Evolutionary conservation across 2,888 invertebrate species (phyloP).

Genomic region (Rotaria magnacalcarata): DNA sequence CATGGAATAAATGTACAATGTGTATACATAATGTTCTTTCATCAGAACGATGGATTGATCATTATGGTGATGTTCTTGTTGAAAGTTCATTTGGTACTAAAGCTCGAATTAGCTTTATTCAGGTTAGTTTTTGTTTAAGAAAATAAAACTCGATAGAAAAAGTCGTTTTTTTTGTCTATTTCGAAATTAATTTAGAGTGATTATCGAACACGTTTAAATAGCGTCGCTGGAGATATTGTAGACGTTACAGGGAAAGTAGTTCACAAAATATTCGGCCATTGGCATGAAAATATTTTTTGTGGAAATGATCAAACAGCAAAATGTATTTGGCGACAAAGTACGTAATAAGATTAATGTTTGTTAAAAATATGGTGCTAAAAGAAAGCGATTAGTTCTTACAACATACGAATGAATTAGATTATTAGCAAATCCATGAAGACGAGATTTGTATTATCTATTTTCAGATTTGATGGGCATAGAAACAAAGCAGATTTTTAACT

Average conservation of each 20-base stretch:
- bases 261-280: conserved; percentile 70
- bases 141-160: too few relatives aligned
- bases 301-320: conserved; percentile 67
- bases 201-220: conserved; percentile 30
- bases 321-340: conserved; percentile 68
- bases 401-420: too few relatives aligned
- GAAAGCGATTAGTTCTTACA: too few relatives aligned
- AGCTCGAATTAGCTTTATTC: conserved; percentile 28
- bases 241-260: conserved; percentile 51
- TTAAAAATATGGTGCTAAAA: background rate
- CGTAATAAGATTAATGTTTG: background rate
- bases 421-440: too few relatives aligned
- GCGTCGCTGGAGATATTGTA: conserved; percentile 6
- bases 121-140: background rate
- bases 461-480: too few relatives aligned
- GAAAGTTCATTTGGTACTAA: conserved; percentile 9
- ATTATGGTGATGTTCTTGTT: conserved; percentile 66
- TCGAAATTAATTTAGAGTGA: background rate
- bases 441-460: too few relatives aligned
- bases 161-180: background rate
- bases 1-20: conserved; percentile 77
- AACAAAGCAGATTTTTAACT: too few relatives aligned
- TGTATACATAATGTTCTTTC: conserved; percentile 80
- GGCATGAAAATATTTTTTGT: conserved; percentile 75
- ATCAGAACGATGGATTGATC: conserved; percentile 76